Evolutionary conservation across 2,888 invertebrate genomes (phyloP).

Genomic region (Slavum lentiscoides): DNA sequence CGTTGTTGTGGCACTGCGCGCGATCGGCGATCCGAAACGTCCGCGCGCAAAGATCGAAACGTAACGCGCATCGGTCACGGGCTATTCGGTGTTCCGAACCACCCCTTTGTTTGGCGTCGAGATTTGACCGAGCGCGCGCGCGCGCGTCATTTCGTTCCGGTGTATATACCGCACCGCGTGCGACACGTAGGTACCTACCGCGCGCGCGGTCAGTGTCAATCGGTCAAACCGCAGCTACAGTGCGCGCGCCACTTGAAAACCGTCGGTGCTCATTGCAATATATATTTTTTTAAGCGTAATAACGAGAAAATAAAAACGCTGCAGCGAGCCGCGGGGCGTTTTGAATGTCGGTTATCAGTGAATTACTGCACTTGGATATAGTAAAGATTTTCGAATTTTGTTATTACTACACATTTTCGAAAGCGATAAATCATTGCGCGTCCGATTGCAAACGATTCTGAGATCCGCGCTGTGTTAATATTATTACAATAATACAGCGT

Average conservation of each 20-base stretch:
- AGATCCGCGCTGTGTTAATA: too few relatives aligned
- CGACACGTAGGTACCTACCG: conserved; percentile 1
- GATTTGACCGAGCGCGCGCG: conserved; percentile 3
- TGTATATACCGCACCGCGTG: not conserved
- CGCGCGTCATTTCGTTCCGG: conserved; percentile 37
- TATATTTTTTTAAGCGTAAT: too few relatives aligned
- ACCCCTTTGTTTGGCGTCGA: conserved; percentile 29
- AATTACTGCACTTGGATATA: too few relatives aligned
- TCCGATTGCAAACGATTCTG: too few relatives aligned
- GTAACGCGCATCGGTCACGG: conserved; percentile 41
- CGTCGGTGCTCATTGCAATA: too few relatives aligned
- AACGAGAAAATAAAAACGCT: too few relatives aligned
- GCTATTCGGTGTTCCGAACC: conserved; percentile 26
- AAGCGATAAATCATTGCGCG: too few relatives aligned
- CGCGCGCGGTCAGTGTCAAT: conserved; percentile 37
- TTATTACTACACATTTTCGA: too few relatives aligned
- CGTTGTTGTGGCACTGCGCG: not conserved
- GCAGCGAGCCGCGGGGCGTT: too few relatives aligned
- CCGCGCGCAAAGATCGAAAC: conserved; percentile 26
- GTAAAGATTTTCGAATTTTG: too few relatives aligned
- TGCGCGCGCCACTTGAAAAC: not conserved
- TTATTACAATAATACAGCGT: too few relatives aligned
- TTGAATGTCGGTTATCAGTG: too few relatives aligned
- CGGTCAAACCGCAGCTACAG: conserved; percentile 9
- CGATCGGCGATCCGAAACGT: conserved; percentile 31